Base-by-base conservation (phyloP, 2,113 vertebrate genomes). In the Oryzias woworae region DNA sequence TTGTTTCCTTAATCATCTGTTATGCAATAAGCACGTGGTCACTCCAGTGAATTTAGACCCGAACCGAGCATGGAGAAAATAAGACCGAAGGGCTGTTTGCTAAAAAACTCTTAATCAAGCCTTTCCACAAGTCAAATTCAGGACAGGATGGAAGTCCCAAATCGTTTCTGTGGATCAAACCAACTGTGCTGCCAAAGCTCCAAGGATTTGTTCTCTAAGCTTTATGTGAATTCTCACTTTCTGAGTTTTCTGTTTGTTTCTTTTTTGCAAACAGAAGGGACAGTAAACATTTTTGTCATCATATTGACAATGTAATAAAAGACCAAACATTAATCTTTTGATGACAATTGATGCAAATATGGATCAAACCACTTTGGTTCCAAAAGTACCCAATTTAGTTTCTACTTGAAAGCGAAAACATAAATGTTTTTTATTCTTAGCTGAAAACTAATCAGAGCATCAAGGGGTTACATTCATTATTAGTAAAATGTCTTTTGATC, bases 121-220 rank as follows among this genome's bases (percentile, higher is more conserved):
- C 62, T 81, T 66, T 63, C 48, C 23, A 62, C 28, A 71, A 78
- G 76, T 87, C 79, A 85, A 62, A 84, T 62, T 71, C 77, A 58
- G 68, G 24, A 76, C 84, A 71, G 74, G 53, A 52, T 10, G n/a
- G 62, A 86, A 86, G 82, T 81, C 75, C 83, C 60, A 51, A 12
- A 68, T 55, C 62, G 50, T 78, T 22, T 67, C 63, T 58, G 76
- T 31, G 44, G 43, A 59, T 78, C 69, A 81, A 48, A 53, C 66
- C 79, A 68, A 67, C 71, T 80, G 56, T n/a, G 42, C 20, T 59
- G 72, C 66, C 50, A 85, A 84, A 85, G 86, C 86, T 83, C 70
- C 8, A 15, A 46, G 78, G 84, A 90, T 87, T 88, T 89, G 54
- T 77, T 66, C 65, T 77, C 53, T 88, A 89, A 89, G 89, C 78